Percentiles rank a stretch among this genome's conserved stretches.
Evolutionary conservation across 2,888 invertebrate genomes (phyloP).

Genomic region (Drepana falcataria): DNA sequence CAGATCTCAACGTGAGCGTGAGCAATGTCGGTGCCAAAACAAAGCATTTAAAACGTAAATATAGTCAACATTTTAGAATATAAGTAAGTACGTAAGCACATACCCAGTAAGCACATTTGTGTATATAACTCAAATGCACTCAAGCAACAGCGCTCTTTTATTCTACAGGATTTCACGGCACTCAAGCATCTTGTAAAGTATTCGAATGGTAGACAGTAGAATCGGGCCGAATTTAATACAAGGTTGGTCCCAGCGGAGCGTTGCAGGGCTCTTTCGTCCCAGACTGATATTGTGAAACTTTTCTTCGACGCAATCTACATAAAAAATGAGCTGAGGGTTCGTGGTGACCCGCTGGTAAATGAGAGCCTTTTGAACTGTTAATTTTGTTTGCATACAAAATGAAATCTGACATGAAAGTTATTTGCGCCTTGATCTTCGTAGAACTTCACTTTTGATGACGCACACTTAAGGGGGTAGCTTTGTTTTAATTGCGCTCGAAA

Average conservation of each 20-base stretch:
- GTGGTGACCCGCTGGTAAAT: constrained; percentile 72
- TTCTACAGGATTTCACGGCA: constrained; percentile 26
- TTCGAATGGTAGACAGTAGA: constrained; percentile 49
- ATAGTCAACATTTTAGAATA: background rate
- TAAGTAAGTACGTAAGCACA: constrained; percentile 4
- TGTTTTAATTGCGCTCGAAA: background rate
- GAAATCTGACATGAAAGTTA: constrained; percentile 69
- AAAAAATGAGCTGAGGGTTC: constrained; percentile 72
- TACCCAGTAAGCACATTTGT: constrained; percentile 9
- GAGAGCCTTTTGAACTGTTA: constrained; percentile 74
- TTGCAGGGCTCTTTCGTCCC: constrained; percentile 47
- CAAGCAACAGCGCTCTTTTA: constrained; percentile 18
- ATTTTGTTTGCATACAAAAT: constrained; percentile 74
- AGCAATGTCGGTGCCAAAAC: too few relatives aligned
- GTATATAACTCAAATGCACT: constrained; percentile 11
- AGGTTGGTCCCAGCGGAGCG: constrained; percentile 45
- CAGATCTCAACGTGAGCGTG: too few relatives aligned
- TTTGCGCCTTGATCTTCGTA: constrained; percentile 51
- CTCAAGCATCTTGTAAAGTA: constrained; percentile 45
- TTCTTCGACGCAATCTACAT: constrained; percentile 75
- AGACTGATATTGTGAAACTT: constrained; percentile 75
- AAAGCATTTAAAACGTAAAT: too few relatives aligned
- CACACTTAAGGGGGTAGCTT: constrained; percentile 5
- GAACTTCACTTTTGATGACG: constrained; percentile 28
- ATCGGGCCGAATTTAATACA: constrained; percentile 63